phyloP scores from a whole-genome alignment of 2,888 invertebrate genomes.

The Cryptus viduatorius region DNA sequence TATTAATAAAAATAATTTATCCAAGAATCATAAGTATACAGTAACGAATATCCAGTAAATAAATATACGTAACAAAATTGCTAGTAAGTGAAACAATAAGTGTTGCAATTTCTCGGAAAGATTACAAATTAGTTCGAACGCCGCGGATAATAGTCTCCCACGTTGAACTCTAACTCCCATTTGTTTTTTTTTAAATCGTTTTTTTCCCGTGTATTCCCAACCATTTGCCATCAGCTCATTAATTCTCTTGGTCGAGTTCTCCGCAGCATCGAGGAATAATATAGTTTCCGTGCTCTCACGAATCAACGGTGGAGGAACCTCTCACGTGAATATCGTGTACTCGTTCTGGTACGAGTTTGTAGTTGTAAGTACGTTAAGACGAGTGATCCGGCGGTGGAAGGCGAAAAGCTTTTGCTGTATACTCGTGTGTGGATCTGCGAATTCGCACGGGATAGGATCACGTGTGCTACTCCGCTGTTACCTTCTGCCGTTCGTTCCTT shows the following conservation, averaged over 20 bases:
- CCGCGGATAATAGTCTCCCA: neutral
- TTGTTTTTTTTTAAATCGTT: neutral
- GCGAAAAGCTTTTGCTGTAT: slow-evolving; percentile 9
- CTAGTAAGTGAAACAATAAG: too few relatives aligned
- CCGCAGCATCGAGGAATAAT: neutral
- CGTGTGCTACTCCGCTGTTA: slow-evolving; percentile 44
- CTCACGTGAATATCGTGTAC: neutral
- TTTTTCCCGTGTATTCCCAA: neutral
- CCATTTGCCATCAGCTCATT: neutral
- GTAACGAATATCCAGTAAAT: too few relatives aligned
- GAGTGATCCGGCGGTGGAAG: neutral
- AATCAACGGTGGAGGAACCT: neutral
- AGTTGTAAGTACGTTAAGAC: neutral
- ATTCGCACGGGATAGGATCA: slow-evolving; percentile 39
- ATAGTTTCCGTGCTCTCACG: slow-evolving; percentile 13
- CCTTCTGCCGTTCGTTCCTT: slow-evolving; percentile 18
- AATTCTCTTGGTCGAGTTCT: neutral
- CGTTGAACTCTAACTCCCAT: neutral
- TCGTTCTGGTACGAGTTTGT: neutral
- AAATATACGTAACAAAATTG: too few relatives aligned
- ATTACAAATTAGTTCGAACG: neutral
- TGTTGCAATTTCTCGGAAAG: too few relatives aligned
- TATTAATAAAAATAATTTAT: too few relatives aligned
- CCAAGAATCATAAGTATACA: too few relatives aligned
- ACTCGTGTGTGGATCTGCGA: slow-evolving; percentile 25